Evolutionary conservation across 2,888 invertebrate species (phyloP), one percentile per base, ranked within the genome.

Genomic region (Hirtodrosophila duncani): DNA sequence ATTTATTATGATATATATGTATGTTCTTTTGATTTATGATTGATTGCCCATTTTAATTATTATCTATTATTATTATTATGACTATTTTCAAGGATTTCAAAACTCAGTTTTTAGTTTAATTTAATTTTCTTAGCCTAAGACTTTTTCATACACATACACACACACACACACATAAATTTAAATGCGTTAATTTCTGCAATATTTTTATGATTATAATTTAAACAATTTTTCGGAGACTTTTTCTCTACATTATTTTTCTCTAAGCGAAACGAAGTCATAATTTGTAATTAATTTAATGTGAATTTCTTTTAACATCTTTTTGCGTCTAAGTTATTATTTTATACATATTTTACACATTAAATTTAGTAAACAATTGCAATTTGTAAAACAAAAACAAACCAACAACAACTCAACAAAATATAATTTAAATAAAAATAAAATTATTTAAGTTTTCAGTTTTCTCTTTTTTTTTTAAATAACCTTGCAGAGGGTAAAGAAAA

Each of bases 261-360:
- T 81, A 75, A 75, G 75, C 72, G 68, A 75, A 79, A 65, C 72
- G 75, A 77, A 81, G 81, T 81, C 81, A 81, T 81, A 80, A 71
- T 80, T 80, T 80, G 66, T 80, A 81, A 79, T 80, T 81, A 49
- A 70, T 57, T 66, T 78, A 63, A 80, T 51, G 49, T 63, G 51
- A 71, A 63, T 63, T 70, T 74, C 60, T 65, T 55, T 67, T 74
- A n/a, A n/a, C 63, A 49, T 57, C 57, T 74, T 62, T 56, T 70
- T 69, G 61, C 65, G 53, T 57, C 61, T 68, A 66, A 75, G 51
- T 79, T 71, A 66, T 78, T 75, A 71, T 61, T 67, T 71, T 72
- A 67, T 55, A 58, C 55, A 52, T 61, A 53, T 63, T n/a, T n/a
- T n/a, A n/a, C n/a, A 66, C 55, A 51, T 4, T n/a, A 4, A 16